A percentile compares a stretch with the other conserved stretches of the same genome.
These are phyloP conservation scores for Mamestra configurata DNA, from an alignment of 1,140 invertebrate genomes.

Conservation along the genomic window DNA sequence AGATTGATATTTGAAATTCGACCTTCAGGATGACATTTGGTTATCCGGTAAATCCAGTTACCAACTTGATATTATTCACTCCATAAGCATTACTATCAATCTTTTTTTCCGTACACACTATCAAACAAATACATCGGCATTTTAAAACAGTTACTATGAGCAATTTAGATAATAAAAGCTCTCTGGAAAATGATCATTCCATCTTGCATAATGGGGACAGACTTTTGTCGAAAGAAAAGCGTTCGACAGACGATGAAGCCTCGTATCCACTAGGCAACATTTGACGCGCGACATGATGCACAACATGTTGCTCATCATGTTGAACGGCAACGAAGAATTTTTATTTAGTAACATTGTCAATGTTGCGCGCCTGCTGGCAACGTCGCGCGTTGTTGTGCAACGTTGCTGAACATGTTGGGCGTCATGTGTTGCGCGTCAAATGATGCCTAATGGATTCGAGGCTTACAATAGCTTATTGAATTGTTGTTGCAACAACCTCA, in stretches of 20 bases:
- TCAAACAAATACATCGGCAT: neutral
- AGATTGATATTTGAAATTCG: neutral
- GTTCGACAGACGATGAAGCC: neutral
- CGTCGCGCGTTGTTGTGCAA: no score
- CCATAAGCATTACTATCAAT: neutral
- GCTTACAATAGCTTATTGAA: no score
- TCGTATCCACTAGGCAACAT: no score
- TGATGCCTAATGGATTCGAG: no score
- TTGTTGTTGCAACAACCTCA: no score
- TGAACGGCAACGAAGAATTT: no score
- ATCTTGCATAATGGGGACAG: neutral
- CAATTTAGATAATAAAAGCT: conserved; percentile 30
- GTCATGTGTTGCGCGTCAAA: no score
- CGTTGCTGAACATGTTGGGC: no score
- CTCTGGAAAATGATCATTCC: neutral
- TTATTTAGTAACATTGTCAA: no score
- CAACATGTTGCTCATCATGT: no score
- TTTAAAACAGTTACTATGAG: neutral
- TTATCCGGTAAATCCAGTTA: conserved; percentile 19
- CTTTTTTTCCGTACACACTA: neutral
- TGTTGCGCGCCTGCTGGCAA: no score
- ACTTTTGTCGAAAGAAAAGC: neutral
- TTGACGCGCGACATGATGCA: no score
- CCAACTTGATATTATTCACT: neutral
- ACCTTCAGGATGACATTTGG: neutral